Evolutionary conservation across 1,140 invertebrate genomes (phyloP).

Genomic region (Aphelenchoides fujianensis): DNA sequence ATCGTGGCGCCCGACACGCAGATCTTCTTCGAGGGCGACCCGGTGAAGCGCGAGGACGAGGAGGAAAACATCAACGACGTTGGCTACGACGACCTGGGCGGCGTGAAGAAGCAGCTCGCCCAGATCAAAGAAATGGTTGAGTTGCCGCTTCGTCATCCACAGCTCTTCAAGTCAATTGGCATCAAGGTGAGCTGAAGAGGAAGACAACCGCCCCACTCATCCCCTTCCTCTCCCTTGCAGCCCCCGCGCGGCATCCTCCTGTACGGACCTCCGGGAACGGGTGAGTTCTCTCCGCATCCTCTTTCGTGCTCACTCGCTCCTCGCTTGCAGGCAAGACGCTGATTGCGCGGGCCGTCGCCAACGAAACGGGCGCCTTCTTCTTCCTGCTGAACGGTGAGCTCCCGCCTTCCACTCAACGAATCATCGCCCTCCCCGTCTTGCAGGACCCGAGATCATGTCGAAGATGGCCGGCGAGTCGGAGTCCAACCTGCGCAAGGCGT

Average conservation of each 20-base stretch:
- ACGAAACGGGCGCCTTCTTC: constrained; percentile 99
- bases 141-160: constrained; percentile 91
- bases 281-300: too few species aligned
- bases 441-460: constrained; percentile 97
- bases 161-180: constrained; percentile 83
- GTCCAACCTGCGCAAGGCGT: constrained; percentile 92
- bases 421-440: neutral
- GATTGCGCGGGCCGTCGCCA: constrained; percentile 96
- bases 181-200: constrained; percentile 67
- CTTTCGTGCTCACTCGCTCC: too few species aligned
- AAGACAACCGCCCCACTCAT: neutral
- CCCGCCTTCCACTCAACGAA: too few species aligned
- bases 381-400: constrained; percentile 96
- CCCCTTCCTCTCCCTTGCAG: constrained; percentile 68
- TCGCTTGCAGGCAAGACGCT: constrained; percentile 76
- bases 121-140: constrained; percentile 99
- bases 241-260: constrained; percentile 92
- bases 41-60: constrained; percentile 97
- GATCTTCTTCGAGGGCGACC: constrained; percentile 97
- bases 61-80: constrained; percentile 95
- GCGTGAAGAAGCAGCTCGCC: constrained; percentile 93
- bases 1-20: constrained; percentile 98
- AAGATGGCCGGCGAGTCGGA: constrained; percentile 98
- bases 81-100: constrained; percentile 98
- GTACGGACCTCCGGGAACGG: constrained; percentile 91